phyloP scores from a whole-genome alignment of 2,113 vertebrate genomes.

The Nothoprocta pentlandii region DNA sequence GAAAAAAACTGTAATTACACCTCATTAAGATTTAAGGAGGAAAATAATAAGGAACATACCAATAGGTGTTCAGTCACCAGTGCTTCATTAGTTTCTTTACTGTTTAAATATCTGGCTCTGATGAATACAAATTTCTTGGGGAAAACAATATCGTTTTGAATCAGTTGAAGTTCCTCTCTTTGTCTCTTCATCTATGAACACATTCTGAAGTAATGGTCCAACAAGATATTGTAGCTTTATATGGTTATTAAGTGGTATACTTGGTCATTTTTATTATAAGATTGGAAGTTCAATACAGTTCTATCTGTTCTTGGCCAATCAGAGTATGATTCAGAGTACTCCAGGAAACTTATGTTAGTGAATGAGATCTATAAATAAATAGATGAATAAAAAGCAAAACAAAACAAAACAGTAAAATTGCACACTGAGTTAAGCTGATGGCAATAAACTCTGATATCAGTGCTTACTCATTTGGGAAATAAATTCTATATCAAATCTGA shows the following conservation, averaged over 20 bases:
- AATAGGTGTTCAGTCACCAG: conserved; percentile 66
- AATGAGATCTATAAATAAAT: background rate
- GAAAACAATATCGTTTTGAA: conserved; percentile 43
- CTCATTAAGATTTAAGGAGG: conserved; percentile 77
- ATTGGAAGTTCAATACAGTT: background rate
- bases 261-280: background rate
- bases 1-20: conserved; percentile 67
- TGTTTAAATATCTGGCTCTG: conserved; percentile 67
- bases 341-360: background rate
- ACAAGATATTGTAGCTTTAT: background rate
- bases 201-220: conserved; percentile 37
- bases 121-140: conserved; percentile 71
- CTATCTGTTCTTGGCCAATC: background rate
- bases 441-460: background rate
- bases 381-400: background rate
- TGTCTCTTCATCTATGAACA: conserved; percentile 25
- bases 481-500: background rate
- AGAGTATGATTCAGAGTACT: background rate
- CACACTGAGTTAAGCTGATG: background rate
- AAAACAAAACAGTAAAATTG: background rate
- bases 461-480: background rate
- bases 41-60: conserved; percentile 75
- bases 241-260: background rate
- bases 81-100: conserved; percentile 71
- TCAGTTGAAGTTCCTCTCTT: conserved; percentile 3